Base-by-base conservation (phyloP, 2,888 invertebrate species). In the Eupithecia abbreviata region DNA sequence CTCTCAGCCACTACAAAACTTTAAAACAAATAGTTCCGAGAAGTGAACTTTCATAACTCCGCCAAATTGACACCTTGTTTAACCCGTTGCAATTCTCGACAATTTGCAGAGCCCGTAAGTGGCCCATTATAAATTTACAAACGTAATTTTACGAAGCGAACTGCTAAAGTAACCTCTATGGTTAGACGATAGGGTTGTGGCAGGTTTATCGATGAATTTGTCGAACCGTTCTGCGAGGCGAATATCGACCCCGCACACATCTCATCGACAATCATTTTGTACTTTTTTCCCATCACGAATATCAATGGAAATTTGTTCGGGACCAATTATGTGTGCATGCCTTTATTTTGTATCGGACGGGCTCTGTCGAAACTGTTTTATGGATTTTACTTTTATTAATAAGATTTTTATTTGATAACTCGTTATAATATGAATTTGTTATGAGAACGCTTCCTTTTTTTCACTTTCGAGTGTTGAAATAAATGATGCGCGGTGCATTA, bases 11-110 rank as follows among this genome's bases (percentile, higher is more conserved):
- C 87, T 86, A 87, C 87, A 88, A 88, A 89, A 89, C 88, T 91
- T 90, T 88, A 93, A 94, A 94, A 94, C 94, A 94, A 94, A 94
- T 94, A 94, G 92, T 93, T 94, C 94, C 87, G 72, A 90, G 94
- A 94, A 94, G 87, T 86, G 86, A 89, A 89, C 92, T 94, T 94
- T 94, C 94, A 94, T 94, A 94, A 94, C 94, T 94, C 88, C 89
- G 85, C 92, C 91, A 95, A 95, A 95, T 95, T 95, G 94, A 94
- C 94, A 95, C 94, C 94, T 94, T 93, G 94, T 92, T 90, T 89
- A 90, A 90, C 85, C 87, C 92, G 89, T 90, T 89, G 93, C 93
- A 92, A 92, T 93, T 91, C 93, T 87, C 89, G 88, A 92, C 93
- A 92, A 94, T 94, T 94, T 94, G 93, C 93, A 88, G 89, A 86